Conservation (phyloP, 2,888 invertebrate species). For the Homarus gammarus region DNA sequence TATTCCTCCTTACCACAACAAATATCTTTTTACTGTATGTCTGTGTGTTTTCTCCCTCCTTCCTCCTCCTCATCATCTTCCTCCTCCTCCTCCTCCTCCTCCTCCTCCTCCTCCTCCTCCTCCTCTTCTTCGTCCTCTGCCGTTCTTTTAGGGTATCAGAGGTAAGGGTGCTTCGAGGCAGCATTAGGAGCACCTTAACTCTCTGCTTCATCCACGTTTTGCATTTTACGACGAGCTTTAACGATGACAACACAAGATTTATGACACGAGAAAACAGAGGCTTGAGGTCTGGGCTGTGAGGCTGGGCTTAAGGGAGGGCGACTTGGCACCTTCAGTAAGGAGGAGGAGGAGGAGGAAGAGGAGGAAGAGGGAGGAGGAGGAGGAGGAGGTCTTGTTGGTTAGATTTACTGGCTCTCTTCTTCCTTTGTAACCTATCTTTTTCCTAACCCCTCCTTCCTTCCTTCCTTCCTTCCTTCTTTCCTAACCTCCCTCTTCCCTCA, state of each 20-base stretch:
- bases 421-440: conserved; percentile 11
- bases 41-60: too few species aligned
- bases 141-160: too few species aligned
- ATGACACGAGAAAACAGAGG: conserved; percentile 48
- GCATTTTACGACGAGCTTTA: conserved; percentile 56
- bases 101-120: too few species aligned
- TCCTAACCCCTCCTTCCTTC: conserved; percentile 9
- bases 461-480: background rate
- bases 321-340: background rate
- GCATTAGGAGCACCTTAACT: conserved; percentile 46
- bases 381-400: background rate
- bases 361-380: background rate
- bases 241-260: conserved; percentile 54
- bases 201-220: conserved; percentile 32
- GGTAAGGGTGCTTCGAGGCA: conserved; percentile 18
- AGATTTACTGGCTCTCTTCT: background rate
- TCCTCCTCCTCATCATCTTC: background rate
- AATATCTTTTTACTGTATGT: too few species aligned
- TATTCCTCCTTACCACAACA: too few species aligned
- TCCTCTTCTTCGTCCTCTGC: too few species aligned
- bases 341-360: background rate
- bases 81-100: too few species aligned
- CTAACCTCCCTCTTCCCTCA: conserved; percentile 2
- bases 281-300: background rate
- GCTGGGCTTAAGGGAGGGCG: background rate